Percentiles rank a stretch among this genome's conserved stretches.
Conservation (phyloP, 2,113 vertebrate genomes). For the Diadophis punctatus region DNA sequence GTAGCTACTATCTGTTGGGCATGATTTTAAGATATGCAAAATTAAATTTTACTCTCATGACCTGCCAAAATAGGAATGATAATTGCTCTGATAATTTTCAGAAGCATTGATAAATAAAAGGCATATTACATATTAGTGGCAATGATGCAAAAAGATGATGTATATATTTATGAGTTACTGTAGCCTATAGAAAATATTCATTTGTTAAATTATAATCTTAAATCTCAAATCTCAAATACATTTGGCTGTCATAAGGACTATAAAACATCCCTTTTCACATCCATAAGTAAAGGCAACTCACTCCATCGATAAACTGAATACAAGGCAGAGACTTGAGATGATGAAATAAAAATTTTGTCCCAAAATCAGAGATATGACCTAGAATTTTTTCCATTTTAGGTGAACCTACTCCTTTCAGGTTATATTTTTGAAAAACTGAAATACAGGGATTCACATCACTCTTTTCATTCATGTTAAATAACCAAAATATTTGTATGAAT, state of each 20-base stretch:
- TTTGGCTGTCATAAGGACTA: background rate
- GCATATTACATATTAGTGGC: background rate
- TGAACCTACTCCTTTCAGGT: background rate
- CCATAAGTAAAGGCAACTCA: background rate
- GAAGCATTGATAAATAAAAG: background rate
- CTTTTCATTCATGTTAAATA: background rate
- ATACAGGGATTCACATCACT: background rate
- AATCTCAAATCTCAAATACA: background rate
- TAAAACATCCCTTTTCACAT: background rate
- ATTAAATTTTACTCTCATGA: constrained; percentile 3
- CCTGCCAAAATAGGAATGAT: background rate
- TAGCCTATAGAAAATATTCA: background rate
- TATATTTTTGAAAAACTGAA: background rate
- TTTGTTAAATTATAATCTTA: background rate
- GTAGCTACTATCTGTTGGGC: background rate
- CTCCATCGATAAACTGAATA: background rate
- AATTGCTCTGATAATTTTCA: background rate
- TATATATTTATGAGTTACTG: background rate
- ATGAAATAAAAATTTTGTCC: background rate
- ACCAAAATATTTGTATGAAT: background rate
- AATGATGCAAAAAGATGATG: background rate
- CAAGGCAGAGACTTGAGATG: background rate
- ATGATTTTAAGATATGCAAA: background rate
- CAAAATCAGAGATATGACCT: background rate
- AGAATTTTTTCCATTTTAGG: background rate